Evolutionary conservation across 2,888 invertebrate species (phyloP).

Genomic region (Ceramica pisi): DNA sequence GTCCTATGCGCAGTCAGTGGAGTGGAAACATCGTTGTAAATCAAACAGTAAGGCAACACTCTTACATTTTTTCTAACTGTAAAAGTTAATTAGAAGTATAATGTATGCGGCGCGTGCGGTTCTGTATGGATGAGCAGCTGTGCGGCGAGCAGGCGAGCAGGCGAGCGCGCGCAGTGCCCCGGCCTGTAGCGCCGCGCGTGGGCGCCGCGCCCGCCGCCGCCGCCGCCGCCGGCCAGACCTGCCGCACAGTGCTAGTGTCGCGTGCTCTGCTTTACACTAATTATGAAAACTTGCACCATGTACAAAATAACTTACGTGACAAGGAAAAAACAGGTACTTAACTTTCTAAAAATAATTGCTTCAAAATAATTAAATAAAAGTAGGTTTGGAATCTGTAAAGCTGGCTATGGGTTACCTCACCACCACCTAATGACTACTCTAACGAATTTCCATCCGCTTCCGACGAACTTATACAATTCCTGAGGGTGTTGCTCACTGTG

Average conservation of each 20-base stretch:
- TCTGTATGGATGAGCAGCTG: slow-evolving; percentile 77
- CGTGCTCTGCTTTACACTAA: slow-evolving; percentile 55
- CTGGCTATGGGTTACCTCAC: slow-evolving; percentile 9
- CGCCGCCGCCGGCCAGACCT: slow-evolving; percentile 18
- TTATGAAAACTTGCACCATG: slow-evolving; percentile 87
- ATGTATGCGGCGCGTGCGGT: slow-evolving; percentile 82
- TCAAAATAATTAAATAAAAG: slow-evolving; percentile 34
- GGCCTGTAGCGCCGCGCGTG: slow-evolving; percentile 53
- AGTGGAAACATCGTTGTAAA: slow-evolving; percentile 79
- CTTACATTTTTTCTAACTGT: slow-evolving; percentile 82
- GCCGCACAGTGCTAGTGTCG: slow-evolving; percentile 56
- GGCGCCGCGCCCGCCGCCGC: slow-evolving; percentile 45
- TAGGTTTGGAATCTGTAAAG: slow-evolving; percentile 9
- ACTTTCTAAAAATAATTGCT: slow-evolving; percentile 47
- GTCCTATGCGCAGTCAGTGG: slow-evolving; percentile 72
- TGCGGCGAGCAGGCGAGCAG: slow-evolving; percentile 53
- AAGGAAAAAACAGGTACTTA: slow-evolving; percentile 86
- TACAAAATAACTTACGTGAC: slow-evolving; percentile 89
- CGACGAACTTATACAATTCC: slow-evolving; percentile 2
- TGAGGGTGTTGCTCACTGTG: slow-evolving; percentile 74
- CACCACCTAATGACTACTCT: slow-evolving; percentile 2
- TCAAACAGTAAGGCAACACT: slow-evolving; percentile 79
- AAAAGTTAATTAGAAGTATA: slow-evolving; percentile 84
- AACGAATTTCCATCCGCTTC: slow-evolving; percentile 3
- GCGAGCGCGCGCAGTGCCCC: slow-evolving; percentile 58